These are phyloP conservation scores for Eretmocerus hayati DNA, from an alignment of 2,888 invertebrate species.

Conservation along the genomic window DNA sequence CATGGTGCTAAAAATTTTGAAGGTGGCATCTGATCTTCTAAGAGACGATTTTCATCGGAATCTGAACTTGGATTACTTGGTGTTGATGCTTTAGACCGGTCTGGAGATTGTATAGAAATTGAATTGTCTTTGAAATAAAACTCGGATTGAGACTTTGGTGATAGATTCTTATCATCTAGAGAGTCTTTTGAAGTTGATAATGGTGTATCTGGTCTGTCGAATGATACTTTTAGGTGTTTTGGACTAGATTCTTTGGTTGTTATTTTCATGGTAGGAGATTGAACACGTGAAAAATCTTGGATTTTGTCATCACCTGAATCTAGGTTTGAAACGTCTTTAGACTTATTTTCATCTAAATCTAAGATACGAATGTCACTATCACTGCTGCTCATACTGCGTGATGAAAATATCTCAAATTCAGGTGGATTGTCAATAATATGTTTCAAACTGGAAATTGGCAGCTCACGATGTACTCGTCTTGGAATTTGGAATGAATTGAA, in stretches of 20 bases:
- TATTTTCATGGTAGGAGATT: neutral
- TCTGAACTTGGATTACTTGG: slow-evolving; percentile 28
- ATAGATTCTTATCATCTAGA: neutral
- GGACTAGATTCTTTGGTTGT: neutral
- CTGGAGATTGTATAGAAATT: slow-evolving; percentile 19
- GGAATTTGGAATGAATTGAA: slow-evolving; percentile 25
- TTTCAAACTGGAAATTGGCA: slow-evolving; percentile 8
- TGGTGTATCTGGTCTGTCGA: slow-evolving; percentile 2
- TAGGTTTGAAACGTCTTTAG: neutral
- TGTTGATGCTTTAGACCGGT: slow-evolving; percentile 25
- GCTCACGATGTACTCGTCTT: slow-evolving; percentile 6
- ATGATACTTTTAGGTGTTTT: neutral
- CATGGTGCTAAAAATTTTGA: slow-evolving; percentile 37
- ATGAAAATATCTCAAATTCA: neutral
- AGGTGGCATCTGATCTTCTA: slow-evolving; percentile 21
- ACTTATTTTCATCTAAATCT: no score
- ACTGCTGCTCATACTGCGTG: no score
- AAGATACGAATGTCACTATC: neutral
- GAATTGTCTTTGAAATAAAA: slow-evolving; percentile 1
- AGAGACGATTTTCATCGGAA: slow-evolving; percentile 26
- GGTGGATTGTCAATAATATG: neutral
- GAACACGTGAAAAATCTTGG: neutral
- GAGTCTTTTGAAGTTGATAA: neutral
- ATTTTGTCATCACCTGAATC: neutral
- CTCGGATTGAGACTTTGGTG: neutral